A percentile compares a stretch with the other conserved stretches of the same genome.
phyloP scores from a whole-genome alignment of 2,888 invertebrate genomes.

The Sipha maydis region DNA sequence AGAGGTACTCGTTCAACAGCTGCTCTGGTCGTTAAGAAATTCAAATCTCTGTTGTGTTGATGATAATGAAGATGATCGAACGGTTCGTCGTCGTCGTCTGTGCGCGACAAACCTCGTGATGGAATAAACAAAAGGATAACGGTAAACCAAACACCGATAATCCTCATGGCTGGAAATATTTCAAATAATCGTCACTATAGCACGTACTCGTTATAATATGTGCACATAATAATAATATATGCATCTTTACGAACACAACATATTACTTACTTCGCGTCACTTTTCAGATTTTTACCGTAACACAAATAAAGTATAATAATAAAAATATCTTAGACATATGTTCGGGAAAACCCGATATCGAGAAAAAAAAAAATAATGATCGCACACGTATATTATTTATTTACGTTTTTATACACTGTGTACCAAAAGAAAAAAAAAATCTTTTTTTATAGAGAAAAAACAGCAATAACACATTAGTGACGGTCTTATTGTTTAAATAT shows the following conservation, averaged over 20 bases:
- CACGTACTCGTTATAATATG: constrained; percentile 2
- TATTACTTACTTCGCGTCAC: not conserved
- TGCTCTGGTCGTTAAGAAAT: constrained; percentile 74
- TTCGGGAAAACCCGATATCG: not conserved
- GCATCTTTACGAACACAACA: constrained; percentile 14
- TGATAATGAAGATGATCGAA: not conserved
- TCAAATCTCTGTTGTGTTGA: not conserved
- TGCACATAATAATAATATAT: not conserved
- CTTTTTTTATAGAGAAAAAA: constrained; percentile 32
- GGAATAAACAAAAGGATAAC: constrained; percentile 51
- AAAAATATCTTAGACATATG: not conserved
- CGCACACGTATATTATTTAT: too few relatives aligned
- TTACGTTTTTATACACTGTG: not conserved
- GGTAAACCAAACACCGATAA: constrained; percentile 36
- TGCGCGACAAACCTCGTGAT: constrained; percentile 8
- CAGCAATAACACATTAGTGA: constrained; percentile 39
- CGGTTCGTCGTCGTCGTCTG: constrained; percentile 10
- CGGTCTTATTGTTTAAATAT: constrained; percentile 47
- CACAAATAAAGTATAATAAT: constrained; percentile 1
- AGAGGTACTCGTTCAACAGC: constrained; percentile 80
- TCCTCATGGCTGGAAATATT: constrained; percentile 56
- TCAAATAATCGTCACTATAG: not conserved
- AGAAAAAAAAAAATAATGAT: constrained; percentile 1
- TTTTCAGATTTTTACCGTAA: constrained; percentile 43
- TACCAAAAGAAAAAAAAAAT: not conserved